Percentiles rank a stretch among this genome's conserved stretches.
These are phyloP conservation scores for Torymus tubicola DNA, from an alignment of 2,888 invertebrate species.

Conservation along the genomic window DNA sequence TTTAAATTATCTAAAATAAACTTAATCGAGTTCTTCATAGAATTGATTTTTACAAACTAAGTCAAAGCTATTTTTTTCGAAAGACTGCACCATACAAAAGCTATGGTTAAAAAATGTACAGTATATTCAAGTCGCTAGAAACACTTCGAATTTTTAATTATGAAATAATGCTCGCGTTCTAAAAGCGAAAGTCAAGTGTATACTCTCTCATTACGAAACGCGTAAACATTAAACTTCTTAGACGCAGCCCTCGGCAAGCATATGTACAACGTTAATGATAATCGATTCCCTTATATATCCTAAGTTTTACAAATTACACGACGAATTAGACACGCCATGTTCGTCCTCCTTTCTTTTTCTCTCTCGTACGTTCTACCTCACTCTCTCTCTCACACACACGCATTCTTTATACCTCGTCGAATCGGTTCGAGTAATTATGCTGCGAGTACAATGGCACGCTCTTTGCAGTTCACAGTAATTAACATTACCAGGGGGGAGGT, in stretches of 20 bases:
- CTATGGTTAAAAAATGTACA: background rate
- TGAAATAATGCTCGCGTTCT: too few species aligned
- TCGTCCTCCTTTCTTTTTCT: background rate
- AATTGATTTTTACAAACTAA: too few species aligned
- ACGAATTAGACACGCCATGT: constrained; percentile 32
- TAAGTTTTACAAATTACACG: constrained; percentile 52
- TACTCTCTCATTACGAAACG: background rate
- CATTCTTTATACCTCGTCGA: background rate
- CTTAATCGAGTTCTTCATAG: too few species aligned
- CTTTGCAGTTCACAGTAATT: constrained; percentile 46
- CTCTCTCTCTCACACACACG: background rate
- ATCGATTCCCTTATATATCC: constrained; percentile 30
- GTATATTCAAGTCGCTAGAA: background rate
- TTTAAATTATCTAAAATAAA: too few species aligned
- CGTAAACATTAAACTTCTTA: background rate
- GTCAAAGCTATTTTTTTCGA: too few species aligned
- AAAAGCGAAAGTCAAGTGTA: too few species aligned
- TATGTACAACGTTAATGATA: constrained; percentile 25
- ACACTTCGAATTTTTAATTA: constrained; percentile 2
- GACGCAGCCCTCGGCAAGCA: constrained; percentile 23
- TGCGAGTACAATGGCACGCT: constrained; percentile 57
- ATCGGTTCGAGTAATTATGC: constrained; percentile 54
- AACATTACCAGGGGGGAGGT: constrained; percentile 11
- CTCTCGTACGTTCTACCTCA: constrained; percentile 8
- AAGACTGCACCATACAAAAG: too few species aligned